Base-by-base conservation (phyloP, 2,888 invertebrate genomes). In the Bimastos eiseni region DNA sequence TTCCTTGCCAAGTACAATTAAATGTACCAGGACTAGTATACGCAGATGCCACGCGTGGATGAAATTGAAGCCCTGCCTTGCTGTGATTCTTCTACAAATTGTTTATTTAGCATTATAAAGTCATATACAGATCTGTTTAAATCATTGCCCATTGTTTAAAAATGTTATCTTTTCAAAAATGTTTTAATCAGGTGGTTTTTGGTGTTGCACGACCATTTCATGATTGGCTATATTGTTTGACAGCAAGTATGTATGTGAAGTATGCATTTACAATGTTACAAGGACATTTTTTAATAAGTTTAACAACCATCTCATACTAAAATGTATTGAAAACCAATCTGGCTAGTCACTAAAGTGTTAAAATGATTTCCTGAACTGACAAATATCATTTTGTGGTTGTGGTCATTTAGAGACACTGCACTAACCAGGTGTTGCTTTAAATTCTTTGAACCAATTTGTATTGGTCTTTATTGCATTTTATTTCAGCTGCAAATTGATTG, bases 1-100 rank as follows among this genome's bases (percentile, higher is more conserved):
- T 99, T 99, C 96, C 96, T 98, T 93, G 36, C 90, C 34, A 88
- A 90, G 89, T 91, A 92, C 90, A 70, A 88, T 24, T 91, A 90
- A 90, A 92, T 34, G 33, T 30, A 70, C n/a, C 8, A 70, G 70
- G 11, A n/a, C n/a, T 17, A 70, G 8, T 70, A n/a, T n/a, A 70
- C 8, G 70, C 70, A 11, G 8, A 30, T 55, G 24, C 44, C 49
- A n/a, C 70, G 11, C n/a, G 1, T n/a, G 70, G 70, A 70, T 30
- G n/a, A 70, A 70, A 70, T 70, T 70, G 8, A 70, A 70, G n/a
- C 11, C 70, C 70, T n/a, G 70, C 70, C 70, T 11, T n/a, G 30
- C 70, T 30, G 11, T 13, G 70, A 70, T 70, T 70, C 70, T 70
- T 70, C 70, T n/a, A 70, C 70, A 70, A 70, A 70, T n/a, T n/a